A percentile compares a stretch with the other conserved stretches of the same genome.
These are phyloP conservation scores for Otolemur garnettii DNA, from an alignment of 2,113 vertebrate genomes.

Conservation along the genomic window DNA sequence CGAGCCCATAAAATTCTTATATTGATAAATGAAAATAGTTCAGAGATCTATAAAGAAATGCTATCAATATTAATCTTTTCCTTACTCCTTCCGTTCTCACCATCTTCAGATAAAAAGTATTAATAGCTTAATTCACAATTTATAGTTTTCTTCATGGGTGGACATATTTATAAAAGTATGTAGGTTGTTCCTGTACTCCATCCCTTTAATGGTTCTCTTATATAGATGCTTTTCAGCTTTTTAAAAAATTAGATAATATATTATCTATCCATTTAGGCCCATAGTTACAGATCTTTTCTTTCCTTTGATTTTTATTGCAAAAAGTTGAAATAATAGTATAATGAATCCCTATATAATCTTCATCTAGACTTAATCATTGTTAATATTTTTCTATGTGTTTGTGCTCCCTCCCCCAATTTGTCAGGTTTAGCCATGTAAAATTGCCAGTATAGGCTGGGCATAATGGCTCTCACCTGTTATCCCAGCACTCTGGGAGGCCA, in stretches of 20 bases:
- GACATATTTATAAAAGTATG: neutral
- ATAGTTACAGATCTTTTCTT: conserved; percentile 15
- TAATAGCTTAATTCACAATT: conserved; percentile 56
- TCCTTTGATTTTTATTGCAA: conserved; percentile 45
- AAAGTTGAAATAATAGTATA: conserved; percentile 43
- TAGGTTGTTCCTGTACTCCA: neutral
- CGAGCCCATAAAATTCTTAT: neutral
- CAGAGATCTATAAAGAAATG: neutral
- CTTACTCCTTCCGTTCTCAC: neutral
- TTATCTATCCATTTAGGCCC: neutral
- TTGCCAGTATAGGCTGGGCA: neutral
- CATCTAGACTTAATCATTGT: neutral
- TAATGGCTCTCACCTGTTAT: too few relatives aligned
- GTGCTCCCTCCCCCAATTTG: neutral
- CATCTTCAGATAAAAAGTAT: conserved; percentile 22
- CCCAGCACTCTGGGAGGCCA: too few relatives aligned
- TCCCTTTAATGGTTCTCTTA: neutral
- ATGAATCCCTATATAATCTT: neutral
- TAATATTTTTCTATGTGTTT: conserved; percentile 10
- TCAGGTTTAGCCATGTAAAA: neutral
- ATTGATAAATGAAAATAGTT: conserved; percentile 32
- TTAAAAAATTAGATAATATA: neutral
- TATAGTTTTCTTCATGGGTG: neutral
- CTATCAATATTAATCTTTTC: conserved; percentile 45
- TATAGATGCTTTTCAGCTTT: neutral